Evolutionary conservation across 2,888 invertebrate genomes (phyloP), one percentile per base, ranked within the genome.

Genomic region (Crocallis elinguaria): DNA sequence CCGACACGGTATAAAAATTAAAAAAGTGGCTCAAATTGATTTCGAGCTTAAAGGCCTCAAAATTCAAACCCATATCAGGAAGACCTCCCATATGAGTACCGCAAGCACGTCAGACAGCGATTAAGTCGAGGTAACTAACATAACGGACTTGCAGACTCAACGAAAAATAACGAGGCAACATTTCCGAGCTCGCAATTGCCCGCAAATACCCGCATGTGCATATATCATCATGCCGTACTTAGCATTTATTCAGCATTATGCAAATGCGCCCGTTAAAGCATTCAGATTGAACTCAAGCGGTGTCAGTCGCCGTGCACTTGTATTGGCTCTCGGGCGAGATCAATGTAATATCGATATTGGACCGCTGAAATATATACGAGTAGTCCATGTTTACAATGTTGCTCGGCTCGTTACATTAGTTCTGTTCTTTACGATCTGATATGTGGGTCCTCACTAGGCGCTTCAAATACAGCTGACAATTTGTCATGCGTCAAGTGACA

Each of bases 261-360:
- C 58, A 60, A 54, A 66, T 61, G 14, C 45, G 23, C 46, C 49
- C 46, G 56, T 53, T 56, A 19, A 4, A 55, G 45, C 55, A 69
- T 64, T 66, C 60, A 43, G 36, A 39, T 39, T 17, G 52, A 64
- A 38, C 56, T 53, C 62, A 57, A 57, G 60, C 48, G 60, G 60
- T 50, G 17, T 43, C 59, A 60, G 57, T 64, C 49, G 48, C 46
- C 30, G 39, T 45, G 19, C 32, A 29, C 16, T 35, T n/a, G 17
- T 25, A 19, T 39, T 17, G 33, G 11, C 12, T 27, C 38, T 41
- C 13, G 2, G 13, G 25, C 14, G 36, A 25, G 19, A 46, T 61
- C 53, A 53, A 37, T 62, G 51, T 56, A 62, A 60, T 57, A 51
- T 51, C 11, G 43, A 32, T 35, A 42, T 38, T 44, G 27, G 36